Evolutionary conservation across 2,797 vertebrate species (phyloP).

Genomic region (Bradypus variegatus): DNA sequence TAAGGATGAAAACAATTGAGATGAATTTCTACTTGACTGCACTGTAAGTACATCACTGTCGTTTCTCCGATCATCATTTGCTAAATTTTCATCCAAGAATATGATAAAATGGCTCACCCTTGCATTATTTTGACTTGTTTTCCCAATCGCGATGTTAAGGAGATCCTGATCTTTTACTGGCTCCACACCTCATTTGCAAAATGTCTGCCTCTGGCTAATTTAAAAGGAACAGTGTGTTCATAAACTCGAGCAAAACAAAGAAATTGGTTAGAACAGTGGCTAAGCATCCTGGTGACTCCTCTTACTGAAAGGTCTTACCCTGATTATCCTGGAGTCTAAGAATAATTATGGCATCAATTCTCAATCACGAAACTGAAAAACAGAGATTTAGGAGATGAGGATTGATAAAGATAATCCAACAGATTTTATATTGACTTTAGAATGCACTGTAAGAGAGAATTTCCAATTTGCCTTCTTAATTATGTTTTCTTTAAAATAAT

Average conservation of each 20-base stretch:
- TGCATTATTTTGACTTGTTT: conserved; percentile 13
- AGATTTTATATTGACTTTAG: conserved; percentile 21
- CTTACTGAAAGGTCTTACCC: background rate
- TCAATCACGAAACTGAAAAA: background rate
- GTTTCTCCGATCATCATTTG: conserved; percentile 26
- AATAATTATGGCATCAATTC: background rate
- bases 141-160: background rate
- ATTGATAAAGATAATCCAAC: background rate
- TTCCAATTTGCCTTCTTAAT: background rate
- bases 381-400: background rate
- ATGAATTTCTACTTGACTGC: conserved; percentile 1
- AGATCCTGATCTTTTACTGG: background rate
- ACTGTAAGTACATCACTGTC: background rate
- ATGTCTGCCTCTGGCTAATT: background rate
- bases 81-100: background rate
- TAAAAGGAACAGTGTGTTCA: background rate
- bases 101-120: background rate
- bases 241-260: conserved; percentile 28
- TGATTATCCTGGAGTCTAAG: background rate
- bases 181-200: background rate
- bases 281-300: conserved; percentile 9
- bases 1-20: conserved; percentile 28
- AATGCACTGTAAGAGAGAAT: background rate
- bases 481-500: conserved; percentile 31
- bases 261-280: conserved; percentile 8